Percentiles rank a stretch among this genome's conserved stretches.
phyloP scores from a whole-genome alignment of 2,113 vertebrate species.

The Tragulus kanchil region DNA sequence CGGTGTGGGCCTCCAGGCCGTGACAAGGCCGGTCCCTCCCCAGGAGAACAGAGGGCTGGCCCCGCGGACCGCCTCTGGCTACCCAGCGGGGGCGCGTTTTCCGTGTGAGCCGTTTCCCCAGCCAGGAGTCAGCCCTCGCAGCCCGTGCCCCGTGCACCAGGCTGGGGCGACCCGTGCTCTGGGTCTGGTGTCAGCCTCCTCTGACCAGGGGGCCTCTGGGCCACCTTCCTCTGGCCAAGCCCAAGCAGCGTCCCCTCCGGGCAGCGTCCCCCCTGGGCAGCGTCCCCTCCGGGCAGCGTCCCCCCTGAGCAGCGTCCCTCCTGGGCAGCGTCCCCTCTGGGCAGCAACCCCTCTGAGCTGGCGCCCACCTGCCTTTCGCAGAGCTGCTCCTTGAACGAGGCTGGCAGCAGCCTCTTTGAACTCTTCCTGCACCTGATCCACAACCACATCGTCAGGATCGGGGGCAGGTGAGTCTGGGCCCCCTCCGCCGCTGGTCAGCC shows the following conservation, averaged over 20 bases:
- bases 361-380: slow-evolving; percentile 43
- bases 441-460: slow-evolving; percentile 88
- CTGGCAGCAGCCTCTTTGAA: slow-evolving; percentile 84
- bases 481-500: accelerated
- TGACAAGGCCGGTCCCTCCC: accelerated
- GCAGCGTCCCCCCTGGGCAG: too few species aligned
- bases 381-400: slow-evolving; percentile 89
- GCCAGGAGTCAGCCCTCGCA: accelerated
- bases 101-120: neutral
- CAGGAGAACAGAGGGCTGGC: neutral
- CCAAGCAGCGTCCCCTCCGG: too few species aligned
- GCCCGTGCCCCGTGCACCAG: too few species aligned
- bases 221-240: too few species aligned
- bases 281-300: too few species aligned
- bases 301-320: too few species aligned
- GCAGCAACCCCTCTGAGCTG: too few species aligned
- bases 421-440: slow-evolving; percentile 92
- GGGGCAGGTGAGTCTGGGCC: slow-evolving; percentile 87
- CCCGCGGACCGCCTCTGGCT: accelerated
- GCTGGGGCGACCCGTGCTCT: neutral
- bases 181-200: too few species aligned
- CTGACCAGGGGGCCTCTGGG: too few species aligned
- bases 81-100: accelerated
- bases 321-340: too few species aligned
- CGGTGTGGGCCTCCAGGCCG: accelerated